Percentiles rank a stretch among this genome's conserved stretches.
Evolutionary conservation across 2,797 vertebrate species (phyloP).

Genomic region (Potorous gilbertii): DNA sequence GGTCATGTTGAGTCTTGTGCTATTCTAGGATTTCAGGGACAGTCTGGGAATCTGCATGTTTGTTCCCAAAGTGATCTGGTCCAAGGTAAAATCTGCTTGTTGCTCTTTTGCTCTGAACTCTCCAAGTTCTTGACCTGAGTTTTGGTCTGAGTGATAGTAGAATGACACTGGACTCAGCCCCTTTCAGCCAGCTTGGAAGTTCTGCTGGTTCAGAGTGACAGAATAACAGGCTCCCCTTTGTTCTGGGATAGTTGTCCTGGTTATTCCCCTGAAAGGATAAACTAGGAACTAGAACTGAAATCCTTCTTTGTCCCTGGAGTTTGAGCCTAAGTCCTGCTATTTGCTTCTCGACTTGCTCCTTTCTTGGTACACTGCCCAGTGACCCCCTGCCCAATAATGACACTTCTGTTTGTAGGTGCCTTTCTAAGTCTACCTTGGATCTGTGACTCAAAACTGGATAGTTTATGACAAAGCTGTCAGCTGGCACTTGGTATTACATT

Average conservation of each 20-base stretch:
- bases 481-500: neutral
- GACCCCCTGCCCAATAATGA: neutral
- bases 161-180: neutral
- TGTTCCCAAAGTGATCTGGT: too few relatives aligned
- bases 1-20: too few relatives aligned
- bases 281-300: neutral
- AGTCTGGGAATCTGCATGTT: too few relatives aligned
- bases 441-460: neutral
- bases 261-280: neutral
- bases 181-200: neutral
- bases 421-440: neutral
- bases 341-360: neutral
- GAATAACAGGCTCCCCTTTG: neutral
- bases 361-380: neutral
- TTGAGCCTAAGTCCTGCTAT: neutral
- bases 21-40: too few relatives aligned
- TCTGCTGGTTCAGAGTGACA: neutral
- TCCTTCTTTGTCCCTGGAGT: neutral
- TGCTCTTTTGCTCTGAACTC: neutral
- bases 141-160: neutral
- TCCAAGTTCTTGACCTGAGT: neutral
- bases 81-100: neutral
- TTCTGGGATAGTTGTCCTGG: neutral
- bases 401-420: neutral
- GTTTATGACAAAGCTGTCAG: neutral